phyloP scores from a whole-genome alignment of 2,113 vertebrate genomes.

The Toxotes chatareus region DNA sequence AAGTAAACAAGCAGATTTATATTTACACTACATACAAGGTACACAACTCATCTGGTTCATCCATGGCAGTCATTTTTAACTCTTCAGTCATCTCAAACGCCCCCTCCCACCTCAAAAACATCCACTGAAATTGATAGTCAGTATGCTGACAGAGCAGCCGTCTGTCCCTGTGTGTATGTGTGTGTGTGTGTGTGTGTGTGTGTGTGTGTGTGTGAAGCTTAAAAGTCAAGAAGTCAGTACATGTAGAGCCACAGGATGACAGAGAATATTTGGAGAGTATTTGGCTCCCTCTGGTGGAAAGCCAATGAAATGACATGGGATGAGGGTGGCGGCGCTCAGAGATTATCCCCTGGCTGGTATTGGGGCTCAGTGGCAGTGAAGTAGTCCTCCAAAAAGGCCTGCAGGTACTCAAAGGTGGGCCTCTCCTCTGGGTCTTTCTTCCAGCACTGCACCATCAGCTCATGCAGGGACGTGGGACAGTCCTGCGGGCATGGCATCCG shows the following conservation, averaged over 20 bases:
- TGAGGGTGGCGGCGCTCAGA: conserved; percentile 85
- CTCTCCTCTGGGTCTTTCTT: conserved; percentile 99
- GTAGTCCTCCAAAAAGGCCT: conserved; percentile 99
- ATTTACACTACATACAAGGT: conserved; percentile 98
- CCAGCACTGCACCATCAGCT: conserved; percentile 99
- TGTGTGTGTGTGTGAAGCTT: conserved; percentile 27
- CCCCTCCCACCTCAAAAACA: conserved; percentile 44
- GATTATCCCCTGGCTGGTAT: conserved; percentile 98
- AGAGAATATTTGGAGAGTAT: conserved; percentile 22
- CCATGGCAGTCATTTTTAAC: conserved; percentile 77
- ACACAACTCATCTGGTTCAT: conserved; percentile 73
- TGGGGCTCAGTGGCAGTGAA: conserved; percentile 99
- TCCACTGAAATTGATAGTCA: conserved; percentile 57
- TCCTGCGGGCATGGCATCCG: conserved; percentile 99
- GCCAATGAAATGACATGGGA: conserved; percentile 47
- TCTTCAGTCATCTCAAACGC: conserved; percentile 19
- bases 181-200: conserved; percentile 3
- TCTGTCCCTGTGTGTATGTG: conserved; percentile 26
- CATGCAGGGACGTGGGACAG: conserved; percentile 97
- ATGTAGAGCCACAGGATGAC: conserved; percentile 57
- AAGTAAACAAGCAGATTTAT: conserved; percentile 95
- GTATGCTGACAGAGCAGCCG: conserved; percentile 31
- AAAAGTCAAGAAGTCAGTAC: conserved; percentile 66
- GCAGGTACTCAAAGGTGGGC: conserved; percentile 98
- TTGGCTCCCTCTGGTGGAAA: conserved; percentile 71